These are phyloP conservation scores for Lethrus apterus DNA, from an alignment of 1,140 invertebrate species.

Conservation along the genomic window DNA sequence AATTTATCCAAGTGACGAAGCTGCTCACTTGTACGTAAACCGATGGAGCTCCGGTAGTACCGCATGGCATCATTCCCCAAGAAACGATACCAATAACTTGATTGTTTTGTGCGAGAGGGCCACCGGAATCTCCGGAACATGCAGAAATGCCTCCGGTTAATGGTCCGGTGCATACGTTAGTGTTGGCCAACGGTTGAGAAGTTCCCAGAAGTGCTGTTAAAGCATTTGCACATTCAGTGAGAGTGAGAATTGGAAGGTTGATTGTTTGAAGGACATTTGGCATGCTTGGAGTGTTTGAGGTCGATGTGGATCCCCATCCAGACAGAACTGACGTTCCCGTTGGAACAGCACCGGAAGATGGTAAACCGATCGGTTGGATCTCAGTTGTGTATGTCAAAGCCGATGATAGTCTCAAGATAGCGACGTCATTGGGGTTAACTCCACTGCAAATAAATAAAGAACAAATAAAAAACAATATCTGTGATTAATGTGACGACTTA, in stretches of 20 bases:
- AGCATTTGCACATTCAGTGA: background rate
- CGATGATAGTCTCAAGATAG: constrained; percentile 50
- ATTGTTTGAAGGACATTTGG: constrained; percentile 39
- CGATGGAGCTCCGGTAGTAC: constrained; percentile 52
- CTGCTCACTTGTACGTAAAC: constrained; percentile 59
- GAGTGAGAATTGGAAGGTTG: constrained; percentile 21
- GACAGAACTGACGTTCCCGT: constrained; percentile 32
- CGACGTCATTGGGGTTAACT: constrained; percentile 56
- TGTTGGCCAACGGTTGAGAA: constrained; percentile 29
- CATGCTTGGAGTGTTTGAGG: constrained; percentile 28
- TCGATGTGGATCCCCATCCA: constrained; percentile 41
- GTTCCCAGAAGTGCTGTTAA: constrained; percentile 17
- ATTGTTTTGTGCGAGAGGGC: constrained; percentile 43
- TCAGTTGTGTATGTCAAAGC: constrained; percentile 46
- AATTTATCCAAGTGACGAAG: constrained; percentile 43
- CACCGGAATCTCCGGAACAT: constrained; percentile 52
- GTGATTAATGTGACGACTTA: constrained; percentile 28
- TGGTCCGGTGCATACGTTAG: constrained; percentile 55
- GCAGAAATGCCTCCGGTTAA: constrained; percentile 28
- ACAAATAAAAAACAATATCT: constrained; percentile 5
- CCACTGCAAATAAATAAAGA: constrained; percentile 32
- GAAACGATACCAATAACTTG: constrained; percentile 57
- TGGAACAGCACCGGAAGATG: constrained; percentile 34
- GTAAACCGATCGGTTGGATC: constrained; percentile 44
- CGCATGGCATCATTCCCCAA: constrained; percentile 64